Evolutionary conservation across 2,888 invertebrate species (phyloP).

Genomic region (Copidosoma aretas): DNA sequence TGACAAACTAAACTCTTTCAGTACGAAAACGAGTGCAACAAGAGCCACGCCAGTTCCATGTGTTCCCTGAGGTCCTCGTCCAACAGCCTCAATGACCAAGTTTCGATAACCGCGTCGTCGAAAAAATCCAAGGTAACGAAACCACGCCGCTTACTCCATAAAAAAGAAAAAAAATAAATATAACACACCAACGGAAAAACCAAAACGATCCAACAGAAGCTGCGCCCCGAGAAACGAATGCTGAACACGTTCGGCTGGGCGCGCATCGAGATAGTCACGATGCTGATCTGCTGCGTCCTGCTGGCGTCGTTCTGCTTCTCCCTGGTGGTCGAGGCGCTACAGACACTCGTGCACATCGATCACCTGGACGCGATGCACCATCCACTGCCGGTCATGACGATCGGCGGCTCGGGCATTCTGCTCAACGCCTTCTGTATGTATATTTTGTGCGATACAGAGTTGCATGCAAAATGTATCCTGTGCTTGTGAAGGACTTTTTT

Average conservation of each 20-base stretch:
- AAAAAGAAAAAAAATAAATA: neutral
- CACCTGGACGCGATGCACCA: conserved; percentile 77
- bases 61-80: conserved; percentile 43
- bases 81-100: conserved; percentile 13
- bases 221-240: conserved; percentile 69
- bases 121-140: neutral
- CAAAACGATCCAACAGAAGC: conserved; percentile 56
- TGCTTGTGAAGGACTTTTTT: too few species aligned
- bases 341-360: conserved; percentile 78
- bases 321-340: conserved; percentile 80
- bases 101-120: neutral
- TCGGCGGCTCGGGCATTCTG: conserved; percentile 75
- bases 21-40: conserved; percentile 50
- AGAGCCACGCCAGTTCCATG: conserved; percentile 44
- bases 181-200: neutral
- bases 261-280: conserved; percentile 84
- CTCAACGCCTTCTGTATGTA: conserved; percentile 81
- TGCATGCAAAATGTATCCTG: too few species aligned
- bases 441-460: too few species aligned
- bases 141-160: neutral
- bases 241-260: conserved; percentile 94
- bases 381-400: conserved; percentile 75
- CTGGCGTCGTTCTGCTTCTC: conserved; percentile 84
- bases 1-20: conserved; percentile 45
- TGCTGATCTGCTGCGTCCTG: conserved; percentile 81